Base-by-base conservation (phyloP, 2,113 vertebrate genomes). In the Tiliqua scincoides region DNA sequence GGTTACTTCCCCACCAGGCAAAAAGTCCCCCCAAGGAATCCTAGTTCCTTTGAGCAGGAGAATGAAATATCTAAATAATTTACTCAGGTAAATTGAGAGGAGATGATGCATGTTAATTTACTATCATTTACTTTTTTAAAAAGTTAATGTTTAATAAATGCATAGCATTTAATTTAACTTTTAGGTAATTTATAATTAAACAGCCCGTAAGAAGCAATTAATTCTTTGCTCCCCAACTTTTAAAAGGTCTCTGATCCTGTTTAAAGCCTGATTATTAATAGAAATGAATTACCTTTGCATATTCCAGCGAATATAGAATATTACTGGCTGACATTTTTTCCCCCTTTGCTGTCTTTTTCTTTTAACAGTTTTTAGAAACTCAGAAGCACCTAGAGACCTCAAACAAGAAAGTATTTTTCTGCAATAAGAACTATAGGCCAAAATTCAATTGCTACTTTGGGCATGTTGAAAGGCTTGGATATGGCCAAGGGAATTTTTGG, bases 1-100 rank as follows among this genome's bases (percentile, higher is more conserved):
- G 63, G 23, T 92, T 88, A 87, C 87, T 88, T 40, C 82, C 80
- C 84, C 89, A 81, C 91, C 83, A 85, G 85, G 76, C 90, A 84
- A 70, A 88, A 87, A 2, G 61, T 23, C 21, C 61, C n/a, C 61
- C 61, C 43, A 88, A 84, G 9, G 25, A 91, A 92, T 76, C 43
- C 43, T 91, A 89, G 54, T 87, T 91, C 17, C 48, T 90, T 83
- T 10, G 15, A 65, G 63, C 84, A 85, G 59, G 21, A 43, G 92
- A 83, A 87, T 82, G 0, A 1, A 89, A 82, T 48, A 65, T 14
- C 82, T 88, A 90, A 92, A 62, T 87, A 82, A 87, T 63, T 90
- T 25, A 88, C 17, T 89, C 23, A 75, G 35, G n/a, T 70, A 21
- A 62, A 65, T 20, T 40, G 23, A 78, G 77, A 82, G n/a, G 91